Base-by-base conservation (phyloP, 2,888 invertebrate genomes). In the Melieria crassipennis region DNA sequence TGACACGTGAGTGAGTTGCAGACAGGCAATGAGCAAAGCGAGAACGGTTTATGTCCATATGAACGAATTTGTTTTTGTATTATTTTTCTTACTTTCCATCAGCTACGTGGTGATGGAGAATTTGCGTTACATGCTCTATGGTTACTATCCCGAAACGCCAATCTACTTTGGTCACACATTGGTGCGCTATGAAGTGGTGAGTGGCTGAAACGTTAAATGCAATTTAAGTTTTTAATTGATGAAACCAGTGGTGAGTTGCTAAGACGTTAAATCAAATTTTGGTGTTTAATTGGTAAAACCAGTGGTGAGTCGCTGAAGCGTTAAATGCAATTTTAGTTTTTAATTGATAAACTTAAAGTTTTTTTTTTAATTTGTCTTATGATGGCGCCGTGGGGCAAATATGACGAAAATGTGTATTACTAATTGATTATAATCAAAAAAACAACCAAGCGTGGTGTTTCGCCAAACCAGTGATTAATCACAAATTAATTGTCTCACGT, bases 91-190 rank as follows among this genome's bases (percentile, higher is more conserved):
- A 4, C 45, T 66, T 68, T 50, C 9, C 88, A 88, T 9, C 86
- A 94, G 94, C 60, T 98, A 96, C 86, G 95, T 98, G n/a, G 90
- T 99, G 42, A 91, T 99, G 71, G 99, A 99, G 87, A 99, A 99
- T 87, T 88, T 99, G 7, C 90, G 98, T 11, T 94, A 93, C 81
- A 92, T 98, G 92, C 86, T 98, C 11, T 89, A 91, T 11, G 90
- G 92, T 4, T 91, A 94, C 82, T 90, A 92, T 82, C 89, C 93
- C 2, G 88, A 88, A 0, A 90, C 91, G 11, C 93, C 96, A 0
- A 88, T 97, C 1, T 98, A 95, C 85, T 97, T 95, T 83, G 97
- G 97, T 0, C 96, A 96, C 82, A 90, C 94, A 75, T 96, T 71
- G 78, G 63, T 70, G 5, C 82, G 81, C 11, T 81, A 83, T 63